Base-by-base conservation (phyloP, 2,797 vertebrate genomes). In the Macroramphosus scolopax region DNA sequence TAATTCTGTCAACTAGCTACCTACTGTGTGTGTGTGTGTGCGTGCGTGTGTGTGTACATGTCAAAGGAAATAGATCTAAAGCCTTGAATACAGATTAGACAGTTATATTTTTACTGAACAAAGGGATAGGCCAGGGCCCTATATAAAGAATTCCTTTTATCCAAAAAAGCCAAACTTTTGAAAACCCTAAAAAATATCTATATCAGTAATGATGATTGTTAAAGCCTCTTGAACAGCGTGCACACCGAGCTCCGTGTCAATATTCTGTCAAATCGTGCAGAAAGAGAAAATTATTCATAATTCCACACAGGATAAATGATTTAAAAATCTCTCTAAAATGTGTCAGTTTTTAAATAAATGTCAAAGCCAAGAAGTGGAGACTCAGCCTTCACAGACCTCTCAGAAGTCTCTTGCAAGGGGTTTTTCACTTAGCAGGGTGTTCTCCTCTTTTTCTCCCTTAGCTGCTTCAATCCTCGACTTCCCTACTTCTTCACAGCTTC, bases 271-370 rank as follows among this genome's bases (percentile, higher is more conserved):
- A 69, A 79, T 65, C 48, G 26, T 16, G 36, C 11, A 49, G 52
- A 70, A 77, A 55, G 62, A 54, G 37, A 56, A 71, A 69, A 70
- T 55, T 46, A 70, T 80, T 72, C 55, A 55, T 51, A 54, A 76
- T 35, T 45, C 41, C 53, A 61, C 31, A 37, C 2, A 20, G 60
- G 56, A 73, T 63, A 77, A 77, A 72, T 61, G 51, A 69, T 71
- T 75, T 63, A 63, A 53, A 70, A 69, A 72, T 68, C 50, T 58
- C 43, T 45, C 51, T 65, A 53, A 65, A 62, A 74, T 34, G 49
- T 66, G 62, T 53, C 56, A 57, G 59, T 68, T 71, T 66, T 62
- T 48, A 41, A 70, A 72, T 80, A 73, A 80, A 72, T 73, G 51
- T 56, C 57, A 26, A 57, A 46, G 45, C 2, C 12, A 38, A 41